A percentile compares a stretch with the other conserved stretches of the same genome.
phyloP scores from a whole-genome alignment of 2,888 invertebrate species.

The Cyclophora albipunctata region DNA sequence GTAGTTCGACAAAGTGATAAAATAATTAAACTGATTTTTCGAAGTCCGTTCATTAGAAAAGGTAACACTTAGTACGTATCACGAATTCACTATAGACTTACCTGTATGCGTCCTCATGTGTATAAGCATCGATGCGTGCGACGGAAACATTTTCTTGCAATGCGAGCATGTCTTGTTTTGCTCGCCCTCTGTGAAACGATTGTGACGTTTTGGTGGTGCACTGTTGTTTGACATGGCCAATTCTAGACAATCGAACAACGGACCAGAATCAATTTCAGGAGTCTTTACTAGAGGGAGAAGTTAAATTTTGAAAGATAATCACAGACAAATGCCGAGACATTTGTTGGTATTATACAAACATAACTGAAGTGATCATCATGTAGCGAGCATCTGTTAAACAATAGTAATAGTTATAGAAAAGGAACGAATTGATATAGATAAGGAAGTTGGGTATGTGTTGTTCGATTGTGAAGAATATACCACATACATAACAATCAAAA shows the following conservation, averaged over 20 bases:
- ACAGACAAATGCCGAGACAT: conserved; percentile 1
- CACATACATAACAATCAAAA: conserved; percentile 68
- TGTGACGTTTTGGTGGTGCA: conserved; percentile 78
- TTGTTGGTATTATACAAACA: conserved; percentile 33
- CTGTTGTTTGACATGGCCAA: conserved; percentile 85
- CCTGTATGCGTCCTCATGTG: conserved; percentile 85
- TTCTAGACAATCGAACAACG: conserved; percentile 77
- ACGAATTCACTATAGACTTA: conserved; percentile 17
- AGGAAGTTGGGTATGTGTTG: conserved; percentile 25
- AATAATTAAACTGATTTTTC: too few relatives aligned
- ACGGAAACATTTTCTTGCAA: conserved; percentile 84
- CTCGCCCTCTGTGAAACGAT: conserved; percentile 74
- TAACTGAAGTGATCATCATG: conserved; percentile 72
- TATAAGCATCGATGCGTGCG: conserved; percentile 86
- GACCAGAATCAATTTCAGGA: conserved; percentile 34
- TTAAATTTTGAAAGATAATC: conserved; percentile 6
- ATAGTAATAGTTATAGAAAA: too few relatives aligned
- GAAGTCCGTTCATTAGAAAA: too few relatives aligned
- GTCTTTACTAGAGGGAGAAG: conserved; percentile 5
- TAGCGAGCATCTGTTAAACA: conserved; percentile 34
- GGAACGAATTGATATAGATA: conserved; percentile 3
- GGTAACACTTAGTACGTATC: too few relatives aligned
- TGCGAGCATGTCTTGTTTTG: conserved; percentile 78
- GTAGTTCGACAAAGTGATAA: too few relatives aligned
- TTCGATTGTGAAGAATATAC: conserved; percentile 67